These are phyloP conservation scores for Yponomeuta evonymella DNA, from an alignment of 2,888 invertebrate species.

Conservation along the genomic window DNA sequence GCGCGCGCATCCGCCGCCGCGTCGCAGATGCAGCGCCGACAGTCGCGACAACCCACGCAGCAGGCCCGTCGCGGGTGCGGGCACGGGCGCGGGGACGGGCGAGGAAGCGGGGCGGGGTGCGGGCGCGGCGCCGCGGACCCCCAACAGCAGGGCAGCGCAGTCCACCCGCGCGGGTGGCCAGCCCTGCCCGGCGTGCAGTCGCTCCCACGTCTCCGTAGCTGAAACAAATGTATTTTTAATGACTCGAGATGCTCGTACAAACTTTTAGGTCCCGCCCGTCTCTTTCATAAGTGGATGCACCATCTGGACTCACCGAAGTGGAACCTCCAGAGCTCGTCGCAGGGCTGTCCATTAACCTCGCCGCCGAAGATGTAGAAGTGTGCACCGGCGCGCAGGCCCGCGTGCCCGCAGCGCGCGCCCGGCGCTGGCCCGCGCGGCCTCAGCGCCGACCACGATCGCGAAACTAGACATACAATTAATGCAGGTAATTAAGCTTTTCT, in stretches of 20 bases:
- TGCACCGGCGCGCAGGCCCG: slow-evolving; percentile 84
- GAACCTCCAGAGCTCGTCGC: slow-evolving; percentile 88
- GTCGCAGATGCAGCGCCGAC: slow-evolving; percentile 81
- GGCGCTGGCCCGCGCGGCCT: slow-evolving; percentile 80
- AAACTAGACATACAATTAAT: slow-evolving; percentile 44
- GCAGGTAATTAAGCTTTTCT: not conserved
- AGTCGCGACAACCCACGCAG: slow-evolving; percentile 82
- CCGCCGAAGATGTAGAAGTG: slow-evolving; percentile 89
- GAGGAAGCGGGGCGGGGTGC: slow-evolving; percentile 32
- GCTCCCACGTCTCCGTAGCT: slow-evolving; percentile 87
- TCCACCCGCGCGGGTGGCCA: slow-evolving; percentile 83
- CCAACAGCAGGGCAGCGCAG: slow-evolving; percentile 79
- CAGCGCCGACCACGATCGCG: slow-evolving; percentile 79
- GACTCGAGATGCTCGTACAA: no score
- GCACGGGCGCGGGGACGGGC: slow-evolving; percentile 36
- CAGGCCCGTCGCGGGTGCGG: slow-evolving; percentile 65
- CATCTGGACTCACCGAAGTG: slow-evolving; percentile 80
- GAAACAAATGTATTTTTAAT: slow-evolving; percentile 18
- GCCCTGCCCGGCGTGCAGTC: slow-evolving; percentile 77
- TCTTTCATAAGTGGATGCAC: not conserved
- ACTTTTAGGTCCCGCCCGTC: no score
- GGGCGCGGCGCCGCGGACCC: slow-evolving; percentile 72
- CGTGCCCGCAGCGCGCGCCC: slow-evolving; percentile 84
- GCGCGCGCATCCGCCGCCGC: slow-evolving; percentile 68
- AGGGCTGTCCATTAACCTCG: slow-evolving; percentile 81